Evolutionary conservation across 2,113 vertebrate genomes (phyloP).

Genomic region (Callipepla squamata): DNA sequence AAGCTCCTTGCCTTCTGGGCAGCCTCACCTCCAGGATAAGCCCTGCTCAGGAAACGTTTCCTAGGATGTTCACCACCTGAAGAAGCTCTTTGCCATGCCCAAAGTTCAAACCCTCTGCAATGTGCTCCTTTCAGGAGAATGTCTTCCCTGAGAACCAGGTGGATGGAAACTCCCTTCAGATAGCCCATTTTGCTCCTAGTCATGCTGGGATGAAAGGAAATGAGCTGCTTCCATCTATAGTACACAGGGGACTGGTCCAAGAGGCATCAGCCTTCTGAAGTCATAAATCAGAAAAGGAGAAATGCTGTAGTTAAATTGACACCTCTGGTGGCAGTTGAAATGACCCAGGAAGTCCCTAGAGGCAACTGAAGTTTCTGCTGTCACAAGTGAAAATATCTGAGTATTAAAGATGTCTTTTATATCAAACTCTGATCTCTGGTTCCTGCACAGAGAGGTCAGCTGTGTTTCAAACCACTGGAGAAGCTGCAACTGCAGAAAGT

Average conservation of each 20-base stretch:
- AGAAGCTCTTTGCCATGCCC: neutral
- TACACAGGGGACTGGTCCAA: neutral
- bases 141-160: neutral
- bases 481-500: neutral
- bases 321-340: neutral
- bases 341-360: neutral
- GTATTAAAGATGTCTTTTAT: neutral
- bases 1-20: neutral
- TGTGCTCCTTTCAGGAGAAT: neutral
- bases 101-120: neutral
- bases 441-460: slow-evolving; percentile 12
- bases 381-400: neutral
- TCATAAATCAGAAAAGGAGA: neutral
- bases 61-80: neutral
- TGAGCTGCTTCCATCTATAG: neutral
- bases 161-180: neutral
- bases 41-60: neutral
- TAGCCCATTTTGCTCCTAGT: neutral
- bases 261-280: neutral
- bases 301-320: neutral
- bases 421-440: neutral
- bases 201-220: neutral
- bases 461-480: neutral
- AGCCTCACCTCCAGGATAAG: neutral
- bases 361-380: neutral